Percentiles rank a stretch among this genome's conserved stretches.
Conservation (phyloP, 2,888 invertebrate species). For the Micropterix aruncella region DNA sequence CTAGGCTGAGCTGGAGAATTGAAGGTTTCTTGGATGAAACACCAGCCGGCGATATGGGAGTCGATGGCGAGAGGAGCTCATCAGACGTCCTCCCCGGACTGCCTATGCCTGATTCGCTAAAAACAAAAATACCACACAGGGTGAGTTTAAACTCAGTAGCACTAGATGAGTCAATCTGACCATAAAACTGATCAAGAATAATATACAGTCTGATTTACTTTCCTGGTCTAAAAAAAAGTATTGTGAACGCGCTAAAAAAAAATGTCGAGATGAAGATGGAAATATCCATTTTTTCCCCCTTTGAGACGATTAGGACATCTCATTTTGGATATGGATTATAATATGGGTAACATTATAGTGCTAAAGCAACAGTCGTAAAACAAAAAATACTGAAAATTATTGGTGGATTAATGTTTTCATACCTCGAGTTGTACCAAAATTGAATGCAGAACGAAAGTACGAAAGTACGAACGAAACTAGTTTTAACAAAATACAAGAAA, state of each 20-base stretch:
- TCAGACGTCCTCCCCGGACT: slow-evolving; percentile 31
- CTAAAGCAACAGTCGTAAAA: too few species aligned
- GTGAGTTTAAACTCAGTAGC: neutral
- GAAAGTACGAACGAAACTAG: too few species aligned
- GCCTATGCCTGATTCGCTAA: slow-evolving; percentile 32
- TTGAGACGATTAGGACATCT: neutral
- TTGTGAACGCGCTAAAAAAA: too few species aligned
- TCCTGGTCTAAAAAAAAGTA: neutral
- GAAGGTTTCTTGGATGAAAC: neutral
- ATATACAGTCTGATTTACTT: neutral
- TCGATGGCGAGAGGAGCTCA: slow-evolving; percentile 28
- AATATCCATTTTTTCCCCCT: too few species aligned
- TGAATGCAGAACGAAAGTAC: too few species aligned
- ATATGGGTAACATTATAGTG: neutral
- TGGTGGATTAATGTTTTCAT: too few species aligned
- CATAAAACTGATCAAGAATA: too few species aligned
- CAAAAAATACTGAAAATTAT: too few species aligned
- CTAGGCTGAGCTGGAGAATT: neutral
- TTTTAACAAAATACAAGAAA: too few species aligned
- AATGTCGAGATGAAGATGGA: too few species aligned
- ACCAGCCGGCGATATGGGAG: slow-evolving; percentile 19
- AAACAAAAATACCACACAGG: neutral
- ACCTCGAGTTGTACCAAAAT: too few species aligned
- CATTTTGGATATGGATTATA: neutral
- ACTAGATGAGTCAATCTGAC: too few species aligned